Evolutionary conservation across 1,140 invertebrate genomes (phyloP).

Genomic region (Conus betulinus): DNA sequence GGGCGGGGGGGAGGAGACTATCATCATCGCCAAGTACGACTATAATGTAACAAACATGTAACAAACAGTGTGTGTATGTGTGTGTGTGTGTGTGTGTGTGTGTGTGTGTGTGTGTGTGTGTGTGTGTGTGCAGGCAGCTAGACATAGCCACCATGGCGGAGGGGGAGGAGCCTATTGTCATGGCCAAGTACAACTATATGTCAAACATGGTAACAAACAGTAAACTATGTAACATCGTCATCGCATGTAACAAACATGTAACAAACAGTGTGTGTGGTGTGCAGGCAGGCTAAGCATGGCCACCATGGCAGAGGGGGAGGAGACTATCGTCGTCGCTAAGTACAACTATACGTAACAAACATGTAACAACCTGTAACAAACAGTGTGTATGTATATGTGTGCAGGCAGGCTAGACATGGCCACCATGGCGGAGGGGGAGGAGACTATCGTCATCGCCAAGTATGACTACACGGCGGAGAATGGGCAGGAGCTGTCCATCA

Average conservation of each 20-base stretch:
- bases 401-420: conserved; percentile 1
- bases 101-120: background rate
- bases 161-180: conserved; percentile 80
- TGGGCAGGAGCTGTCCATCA: conserved; percentile 95
- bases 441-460: conserved; percentile 89
- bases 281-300: background rate
- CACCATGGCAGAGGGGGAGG: conserved; percentile 60
- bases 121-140: background rate
- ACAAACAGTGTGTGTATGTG: too few relatives aligned
- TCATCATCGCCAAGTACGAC: conserved; percentile 98
- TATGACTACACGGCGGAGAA: conserved; percentile 99
- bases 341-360: conserved; percentile 90
- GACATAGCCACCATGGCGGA: conserved; percentile 43
- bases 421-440: conserved; percentile 60
- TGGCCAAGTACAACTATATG: conserved; percentile 99
- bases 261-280: background rate
- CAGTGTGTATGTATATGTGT: background rate
- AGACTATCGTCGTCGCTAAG: conserved; percentile 89
- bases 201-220: too few relatives aligned
- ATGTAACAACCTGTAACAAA: too few relatives aligned
- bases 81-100: background rate
- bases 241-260: too few relatives aligned
- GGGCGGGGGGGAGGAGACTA: conserved; percentile 63
- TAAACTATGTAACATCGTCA: too few relatives aligned
- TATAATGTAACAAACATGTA: conserved; percentile 80